A percentile compares a stretch with the other conserved stretches of the same genome.
These are phyloP conservation scores for Ursus arctos DNA, from an alignment of 2,113 vertebrate species.

Conservation along the genomic window DNA sequence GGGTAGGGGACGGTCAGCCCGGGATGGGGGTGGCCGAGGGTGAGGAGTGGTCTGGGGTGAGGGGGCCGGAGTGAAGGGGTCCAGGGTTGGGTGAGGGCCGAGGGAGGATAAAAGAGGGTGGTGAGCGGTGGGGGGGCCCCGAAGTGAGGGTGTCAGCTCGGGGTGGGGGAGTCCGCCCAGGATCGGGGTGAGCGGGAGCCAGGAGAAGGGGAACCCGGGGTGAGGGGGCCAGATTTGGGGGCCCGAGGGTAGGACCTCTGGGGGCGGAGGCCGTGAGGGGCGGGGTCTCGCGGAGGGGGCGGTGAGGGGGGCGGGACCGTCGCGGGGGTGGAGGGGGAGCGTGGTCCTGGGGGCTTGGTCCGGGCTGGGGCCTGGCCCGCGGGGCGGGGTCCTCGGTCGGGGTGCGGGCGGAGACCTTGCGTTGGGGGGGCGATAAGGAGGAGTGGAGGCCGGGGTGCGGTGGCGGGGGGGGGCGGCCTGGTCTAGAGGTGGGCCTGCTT, in stretches of 20 bases:
- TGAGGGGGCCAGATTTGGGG: background rate
- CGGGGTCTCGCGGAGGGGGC: background rate
- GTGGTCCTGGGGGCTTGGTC: background rate
- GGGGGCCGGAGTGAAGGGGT: too few relatives aligned
- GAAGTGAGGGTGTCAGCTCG: background rate
- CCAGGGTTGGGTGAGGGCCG: too few relatives aligned
- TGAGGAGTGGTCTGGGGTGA: too few relatives aligned
- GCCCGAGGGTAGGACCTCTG: too few relatives aligned
- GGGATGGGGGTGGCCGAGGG: too few relatives aligned
- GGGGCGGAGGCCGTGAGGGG: background rate
- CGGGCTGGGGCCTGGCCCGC: too few relatives aligned
- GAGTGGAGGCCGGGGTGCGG: background rate
- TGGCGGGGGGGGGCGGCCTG: background rate
- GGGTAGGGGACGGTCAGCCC: too few relatives aligned
- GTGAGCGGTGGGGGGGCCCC: background rate
- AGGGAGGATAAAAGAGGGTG: background rate
- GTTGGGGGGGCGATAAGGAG: too few relatives aligned
- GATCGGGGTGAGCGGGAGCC: background rate
- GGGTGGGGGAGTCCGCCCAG: background rate
- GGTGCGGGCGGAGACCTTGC: background rate
- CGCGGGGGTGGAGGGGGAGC: background rate
- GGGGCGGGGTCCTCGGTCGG: background rate
- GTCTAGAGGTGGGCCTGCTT: background rate
- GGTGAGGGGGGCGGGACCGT: background rate
- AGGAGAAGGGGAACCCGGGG: too few relatives aligned